Conservation (phyloP, 1,140 invertebrate species). For the Proctacanthus coquilletti region DNA sequence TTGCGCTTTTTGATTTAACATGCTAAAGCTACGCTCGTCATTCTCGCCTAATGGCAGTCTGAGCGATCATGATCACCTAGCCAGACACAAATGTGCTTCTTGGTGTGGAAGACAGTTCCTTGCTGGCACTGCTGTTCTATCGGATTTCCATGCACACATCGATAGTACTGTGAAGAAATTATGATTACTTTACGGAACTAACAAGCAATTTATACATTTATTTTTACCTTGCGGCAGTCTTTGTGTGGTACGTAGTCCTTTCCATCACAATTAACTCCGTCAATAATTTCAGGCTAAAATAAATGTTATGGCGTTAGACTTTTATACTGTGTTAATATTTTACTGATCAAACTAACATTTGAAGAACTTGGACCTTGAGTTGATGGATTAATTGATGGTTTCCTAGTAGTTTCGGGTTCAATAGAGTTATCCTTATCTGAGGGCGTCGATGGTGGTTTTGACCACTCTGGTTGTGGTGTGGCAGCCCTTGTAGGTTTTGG, state of each 20-base stretch:
- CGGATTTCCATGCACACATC: slow-evolving; percentile 58
- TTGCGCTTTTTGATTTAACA: neutral
- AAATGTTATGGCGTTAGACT: neutral
- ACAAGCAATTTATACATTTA: slow-evolving; percentile 30
- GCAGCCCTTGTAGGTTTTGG: slow-evolving; percentile 47
- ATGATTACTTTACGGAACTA: neutral
- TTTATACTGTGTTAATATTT: neutral
- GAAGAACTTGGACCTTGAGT: slow-evolving; percentile 13
- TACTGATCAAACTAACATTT: neutral
- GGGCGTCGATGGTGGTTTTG: slow-evolving; percentile 45
- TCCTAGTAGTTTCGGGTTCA: slow-evolving; percentile 9
- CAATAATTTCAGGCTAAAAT: neutral
- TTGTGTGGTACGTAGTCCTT: slow-evolving; percentile 42
- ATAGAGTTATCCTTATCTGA: slow-evolving; percentile 23
- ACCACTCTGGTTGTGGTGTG: slow-evolving; percentile 58
- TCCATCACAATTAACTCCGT: neutral
- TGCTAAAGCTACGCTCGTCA: neutral
- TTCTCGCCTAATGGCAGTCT: slow-evolving; percentile 11
- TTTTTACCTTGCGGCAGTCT: slow-evolving; percentile 43
- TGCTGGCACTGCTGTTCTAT: slow-evolving; percentile 52
- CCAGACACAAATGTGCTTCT: slow-evolving; percentile 60
- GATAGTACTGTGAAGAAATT: slow-evolving; percentile 46
- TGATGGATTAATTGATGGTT: slow-evolving; percentile 12
- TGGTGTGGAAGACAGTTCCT: slow-evolving; percentile 56
- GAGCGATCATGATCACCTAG: slow-evolving; percentile 49